Evolutionary conservation across 1,140 invertebrate species (phyloP), one percentile per base, ranked within the genome.

Genomic region (Zaprionus capensis): DNA sequence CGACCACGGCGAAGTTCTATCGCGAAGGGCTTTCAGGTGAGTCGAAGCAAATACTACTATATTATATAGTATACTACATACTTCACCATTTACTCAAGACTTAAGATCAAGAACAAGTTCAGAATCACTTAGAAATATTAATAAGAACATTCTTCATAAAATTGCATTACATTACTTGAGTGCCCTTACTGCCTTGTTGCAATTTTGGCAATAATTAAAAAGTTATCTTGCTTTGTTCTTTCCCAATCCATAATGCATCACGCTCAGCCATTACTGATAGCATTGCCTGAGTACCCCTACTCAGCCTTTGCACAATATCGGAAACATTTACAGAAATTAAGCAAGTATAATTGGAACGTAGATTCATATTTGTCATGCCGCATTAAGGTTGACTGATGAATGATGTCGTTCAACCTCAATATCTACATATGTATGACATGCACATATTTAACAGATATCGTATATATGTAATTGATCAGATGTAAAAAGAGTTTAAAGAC

Each of bases 1-100:
- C 56, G 41, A 71, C 57, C 15, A 36, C 57, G 63, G 72, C 68
- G 26, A 71, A 65, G 55, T 55, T 65, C 31, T 34, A 34, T 7
- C 57, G 68, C 31, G 69, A 84, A 24, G 76, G 85, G 58, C 81
- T 87, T 4, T 53, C 67, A 59, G 84, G 84, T 87, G 36, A 87
- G 84, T 88, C 31, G 0, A 41, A 63, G 11, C 0, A 6, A 14
- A 59, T 58, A 24, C 4, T 24, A 24, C 24, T 4, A 24, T 24
- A 24, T 24, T 24, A 24, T 24, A 24, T 4, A 5, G 4, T 26
- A 5, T 26, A 5, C 24, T 26, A 26, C 24, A 5, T 26, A 26
- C 24, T 5, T 26, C 11, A 34, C 31, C 31, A 11, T 4, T 31
- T 31, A 31, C 3, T 31, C 9, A 34, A 34, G 31, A 11, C 2